A percentile compares a stretch with the other conserved stretches of the same genome.
phyloP scores from a whole-genome alignment of 2,797 vertebrate genomes.

The Diplodus sargus region DNA sequence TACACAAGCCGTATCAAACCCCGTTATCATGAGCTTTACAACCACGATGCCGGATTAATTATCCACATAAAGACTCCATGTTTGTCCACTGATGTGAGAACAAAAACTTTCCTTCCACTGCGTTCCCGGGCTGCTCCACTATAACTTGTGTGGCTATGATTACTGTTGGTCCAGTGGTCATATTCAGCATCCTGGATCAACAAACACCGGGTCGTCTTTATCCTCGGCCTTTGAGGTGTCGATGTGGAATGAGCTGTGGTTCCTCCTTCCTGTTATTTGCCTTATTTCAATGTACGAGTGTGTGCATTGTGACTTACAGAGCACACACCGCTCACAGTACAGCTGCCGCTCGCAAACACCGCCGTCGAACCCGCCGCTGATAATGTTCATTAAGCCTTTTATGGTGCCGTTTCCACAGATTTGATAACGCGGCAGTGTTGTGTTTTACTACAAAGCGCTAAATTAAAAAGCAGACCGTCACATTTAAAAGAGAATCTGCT shows the following conservation, averaged over 20 bases:
- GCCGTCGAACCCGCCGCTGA: background rate
- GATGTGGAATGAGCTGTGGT: slow-evolving; percentile 69
- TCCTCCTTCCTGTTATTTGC: slow-evolving; percentile 69
- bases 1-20: background rate
- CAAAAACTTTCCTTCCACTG: background rate
- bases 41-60: background rate
- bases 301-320: slow-evolving; percentile 53
- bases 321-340: slow-evolving; percentile 16
- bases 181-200: slow-evolving; percentile 21
- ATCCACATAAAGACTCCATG: background rate
- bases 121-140: slow-evolving; percentile 9
- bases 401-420: background rate
- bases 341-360: background rate
- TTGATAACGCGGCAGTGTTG: background rate
- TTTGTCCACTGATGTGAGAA: background rate
- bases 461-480: background rate
- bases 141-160: slow-evolving; percentile 28
- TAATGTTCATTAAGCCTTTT: background rate
- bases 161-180: slow-evolving; percentile 41
- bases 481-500: background rate
- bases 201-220: slow-evolving; percentile 54
- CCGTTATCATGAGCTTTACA: slow-evolving; percentile 1
- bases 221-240: slow-evolving; percentile 56
- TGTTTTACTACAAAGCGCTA: background rate
- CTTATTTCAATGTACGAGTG: slow-evolving; percentile 42